Evolutionary conservation across 2,888 invertebrate genomes (phyloP).

Genomic region (Linnaemya vulpina): DNA sequence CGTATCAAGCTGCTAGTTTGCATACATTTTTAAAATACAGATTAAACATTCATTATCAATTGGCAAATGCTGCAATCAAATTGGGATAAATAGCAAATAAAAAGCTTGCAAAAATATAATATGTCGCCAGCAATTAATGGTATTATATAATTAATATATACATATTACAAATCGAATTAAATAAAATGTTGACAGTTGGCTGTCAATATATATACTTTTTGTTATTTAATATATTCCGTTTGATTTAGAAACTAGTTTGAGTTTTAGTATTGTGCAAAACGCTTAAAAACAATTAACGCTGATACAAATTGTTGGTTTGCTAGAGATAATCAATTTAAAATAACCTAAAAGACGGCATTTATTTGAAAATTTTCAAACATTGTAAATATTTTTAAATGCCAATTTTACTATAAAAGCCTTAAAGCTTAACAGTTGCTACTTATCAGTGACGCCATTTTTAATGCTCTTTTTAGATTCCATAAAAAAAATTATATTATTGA

Average conservation of each 20-base stretch:
- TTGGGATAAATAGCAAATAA: background rate
- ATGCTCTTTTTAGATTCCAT: background rate
- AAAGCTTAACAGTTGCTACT: background rate
- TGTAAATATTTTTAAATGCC: too few relatives aligned
- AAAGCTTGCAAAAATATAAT: background rate
- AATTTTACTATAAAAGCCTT: too few relatives aligned
- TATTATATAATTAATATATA: conserved; percentile 29
- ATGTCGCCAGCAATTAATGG: background rate
- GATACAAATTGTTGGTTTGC: background rate
- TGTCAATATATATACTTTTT: conserved; percentile 14
- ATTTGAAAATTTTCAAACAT: too few relatives aligned
- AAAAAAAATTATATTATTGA: conserved; percentile 3
- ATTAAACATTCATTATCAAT: conserved; percentile 29
- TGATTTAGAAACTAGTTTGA: background rate
- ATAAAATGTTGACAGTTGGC: conserved; percentile 18
- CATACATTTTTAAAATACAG: conserved; percentile 12
- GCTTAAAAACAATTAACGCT: background rate
- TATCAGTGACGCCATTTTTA: conserved; percentile 1
- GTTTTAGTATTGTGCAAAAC: background rate
- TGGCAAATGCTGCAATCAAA: background rate
- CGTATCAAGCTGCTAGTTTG: conserved; percentile 3
- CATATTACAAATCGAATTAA: conserved; percentile 39
- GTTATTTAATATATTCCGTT: background rate
- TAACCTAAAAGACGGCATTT: too few relatives aligned
- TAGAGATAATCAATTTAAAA: background rate